These are phyloP conservation scores for Lasioglossum oenotherae DNA, from an alignment of 2,888 invertebrate genomes.

Conservation along the genomic window DNA sequence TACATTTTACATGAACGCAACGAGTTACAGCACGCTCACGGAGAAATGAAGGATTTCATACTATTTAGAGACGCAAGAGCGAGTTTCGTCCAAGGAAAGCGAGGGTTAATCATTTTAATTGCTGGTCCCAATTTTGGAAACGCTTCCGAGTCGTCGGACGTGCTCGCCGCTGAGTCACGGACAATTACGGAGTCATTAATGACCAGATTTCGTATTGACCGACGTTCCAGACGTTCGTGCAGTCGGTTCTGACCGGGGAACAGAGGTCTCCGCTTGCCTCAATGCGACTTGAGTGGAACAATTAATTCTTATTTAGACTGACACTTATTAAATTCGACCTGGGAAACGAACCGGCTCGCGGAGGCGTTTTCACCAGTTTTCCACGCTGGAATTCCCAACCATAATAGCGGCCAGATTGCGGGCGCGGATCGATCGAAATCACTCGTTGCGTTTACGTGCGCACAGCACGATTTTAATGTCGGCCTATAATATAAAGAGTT, in stretches of 20 bases:
- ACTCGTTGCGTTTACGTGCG: neutral
- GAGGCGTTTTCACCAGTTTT: neutral
- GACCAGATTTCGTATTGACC: slow-evolving; percentile 29
- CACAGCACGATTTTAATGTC: neutral
- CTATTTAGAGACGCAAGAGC: neutral
- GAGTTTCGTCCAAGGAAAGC: neutral
- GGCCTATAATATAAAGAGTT: slow-evolving; percentile 10
- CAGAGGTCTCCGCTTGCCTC: slow-evolving; percentile 36
- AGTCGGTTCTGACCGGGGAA: slow-evolving; percentile 27
- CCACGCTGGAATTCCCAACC: neutral
- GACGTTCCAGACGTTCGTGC: slow-evolving; percentile 14
- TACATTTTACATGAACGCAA: neutral
- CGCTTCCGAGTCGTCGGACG: neutral
- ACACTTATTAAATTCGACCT: slow-evolving; percentile 52
- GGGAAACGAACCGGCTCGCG: neutral
- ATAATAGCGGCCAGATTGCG: neutral
- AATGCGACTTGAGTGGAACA: slow-evolving; percentile 45
- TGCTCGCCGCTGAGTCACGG: neutral
- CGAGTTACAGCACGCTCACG: neutral
- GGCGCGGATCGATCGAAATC: slow-evolving; percentile 1
- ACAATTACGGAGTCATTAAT: neutral
- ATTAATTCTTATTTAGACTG: slow-evolving; percentile 63
- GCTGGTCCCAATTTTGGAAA: neutral
- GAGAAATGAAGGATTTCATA: neutral
- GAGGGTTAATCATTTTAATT: neutral